These are phyloP conservation scores for Petrocephalus microphthalmus DNA, from an alignment of 2,113 vertebrate species.

Conservation along the genomic window DNA sequence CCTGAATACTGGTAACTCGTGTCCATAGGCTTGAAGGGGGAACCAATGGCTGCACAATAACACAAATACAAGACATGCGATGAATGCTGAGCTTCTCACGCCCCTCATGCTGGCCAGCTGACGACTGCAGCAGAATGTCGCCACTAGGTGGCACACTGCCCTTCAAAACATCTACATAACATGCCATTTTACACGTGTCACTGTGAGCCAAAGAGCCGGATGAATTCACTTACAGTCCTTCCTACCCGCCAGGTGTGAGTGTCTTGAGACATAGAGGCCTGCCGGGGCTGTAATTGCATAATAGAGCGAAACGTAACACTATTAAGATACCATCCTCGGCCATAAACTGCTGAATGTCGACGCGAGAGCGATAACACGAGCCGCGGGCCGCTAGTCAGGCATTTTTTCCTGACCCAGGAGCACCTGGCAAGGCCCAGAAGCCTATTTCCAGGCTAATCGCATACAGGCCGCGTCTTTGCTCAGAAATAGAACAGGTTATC, in stretches of 20 bases:
- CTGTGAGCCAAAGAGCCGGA: not conserved
- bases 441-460: not conserved
- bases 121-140: not conserved
- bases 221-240: conserved; percentile 63
- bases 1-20: conserved; percentile 94
- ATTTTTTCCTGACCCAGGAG: not conserved
- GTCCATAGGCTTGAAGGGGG: conserved; percentile 96
- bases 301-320: conserved; percentile 23
- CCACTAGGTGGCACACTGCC: conserved; percentile 15
- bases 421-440: not conserved
- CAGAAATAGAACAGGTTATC: not conserved
- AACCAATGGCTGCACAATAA: conserved; percentile 77
- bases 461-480: not conserved
- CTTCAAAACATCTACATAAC: not conserved
- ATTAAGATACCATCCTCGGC: not conserved
- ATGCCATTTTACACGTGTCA: not conserved
- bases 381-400: not conserved
- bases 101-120: not conserved
- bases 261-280: conserved; percentile 53
- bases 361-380: not conserved
- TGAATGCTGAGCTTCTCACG: not conserved
- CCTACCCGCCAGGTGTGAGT: conserved; percentile 54
- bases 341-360: conserved; percentile 8
- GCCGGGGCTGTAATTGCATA: conserved; percentile 47
- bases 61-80: conserved; percentile 9